Conservation (phyloP, 2,113 vertebrate species). For the Lasiurus cinereus region DNA sequence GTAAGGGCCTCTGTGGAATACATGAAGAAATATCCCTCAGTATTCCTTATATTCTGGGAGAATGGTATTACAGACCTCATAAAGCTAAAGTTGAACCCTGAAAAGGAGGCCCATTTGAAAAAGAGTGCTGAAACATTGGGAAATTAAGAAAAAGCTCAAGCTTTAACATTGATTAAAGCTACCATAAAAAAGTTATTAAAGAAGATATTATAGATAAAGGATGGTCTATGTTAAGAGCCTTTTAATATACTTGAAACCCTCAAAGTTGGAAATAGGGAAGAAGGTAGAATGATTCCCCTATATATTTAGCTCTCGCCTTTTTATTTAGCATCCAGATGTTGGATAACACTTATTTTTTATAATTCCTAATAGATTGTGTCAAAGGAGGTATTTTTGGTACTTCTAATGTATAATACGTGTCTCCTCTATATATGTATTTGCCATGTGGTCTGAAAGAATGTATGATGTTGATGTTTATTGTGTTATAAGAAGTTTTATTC, state of each 20-base stretch:
- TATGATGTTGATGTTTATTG: not conserved
- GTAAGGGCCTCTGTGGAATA: conserved; percentile 92
- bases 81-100: conserved; percentile 92
- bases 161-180: conserved; percentile 84
- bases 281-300: not conserved
- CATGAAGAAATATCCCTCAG: conserved; percentile 94
- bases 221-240: conserved; percentile 82
- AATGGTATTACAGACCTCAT: conserved; percentile 91
- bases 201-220: conserved; percentile 56
- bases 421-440: not conserved
- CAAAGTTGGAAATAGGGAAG: conserved; percentile 68
- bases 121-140: conserved; percentile 93
- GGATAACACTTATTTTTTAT: not conserved
- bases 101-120: conserved; percentile 90
- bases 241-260: conserved; percentile 72
- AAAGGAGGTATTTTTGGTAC: not conserved
- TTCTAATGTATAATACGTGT: not conserved
- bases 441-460: not conserved
- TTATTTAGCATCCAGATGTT: not conserved
- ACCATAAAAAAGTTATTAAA: conserved; percentile 28
- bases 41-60: conserved; percentile 91
- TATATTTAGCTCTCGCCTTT: conserved; percentile 1
- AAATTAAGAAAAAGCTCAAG: conserved; percentile 92
- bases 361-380: not conserved
- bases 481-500: not conserved